Evolutionary conservation across 2,888 invertebrate genomes (phyloP).

Genomic region (Deroplatys truncata): DNA sequence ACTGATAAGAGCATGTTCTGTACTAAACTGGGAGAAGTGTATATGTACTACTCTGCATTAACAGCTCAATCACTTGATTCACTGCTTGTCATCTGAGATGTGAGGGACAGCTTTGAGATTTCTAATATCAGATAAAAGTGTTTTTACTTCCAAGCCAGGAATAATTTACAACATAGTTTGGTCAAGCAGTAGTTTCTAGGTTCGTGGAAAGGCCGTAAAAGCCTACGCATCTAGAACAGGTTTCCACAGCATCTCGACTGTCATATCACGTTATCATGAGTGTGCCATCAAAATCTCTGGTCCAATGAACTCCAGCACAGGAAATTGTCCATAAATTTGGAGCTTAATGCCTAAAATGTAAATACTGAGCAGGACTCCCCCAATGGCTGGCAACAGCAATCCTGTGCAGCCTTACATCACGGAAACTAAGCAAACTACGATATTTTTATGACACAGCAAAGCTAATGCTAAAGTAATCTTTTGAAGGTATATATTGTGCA

Average conservation of each 20-base stretch:
- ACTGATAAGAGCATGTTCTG: no score
- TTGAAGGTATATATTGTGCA: no score
- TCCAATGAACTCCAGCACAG: not conserved
- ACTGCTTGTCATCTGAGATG: not conserved
- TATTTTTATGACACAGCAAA: not conserved
- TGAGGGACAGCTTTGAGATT: not conserved
- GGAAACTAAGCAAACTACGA: not conserved
- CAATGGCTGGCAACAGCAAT: not conserved
- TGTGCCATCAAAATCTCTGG: not conserved
- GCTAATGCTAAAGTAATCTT: no score
- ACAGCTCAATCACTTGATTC: not conserved
- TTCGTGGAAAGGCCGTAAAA: not conserved
- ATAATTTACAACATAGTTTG: not conserved
- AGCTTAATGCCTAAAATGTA: not conserved
- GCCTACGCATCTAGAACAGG: not conserved
- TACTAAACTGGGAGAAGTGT: no score
- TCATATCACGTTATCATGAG: not conserved
- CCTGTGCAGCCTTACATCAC: no score
- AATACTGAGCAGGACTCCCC: not conserved
- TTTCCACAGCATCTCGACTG: not conserved
- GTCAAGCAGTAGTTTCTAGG: not conserved
- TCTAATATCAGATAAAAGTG: not conserved
- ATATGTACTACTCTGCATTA: not conserved
- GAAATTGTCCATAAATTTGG: not conserved
- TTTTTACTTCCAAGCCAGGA: not conserved